These are phyloP conservation scores for Tanypteryx hageni DNA, from an alignment of 2,888 invertebrate genomes.

Conservation along the genomic window DNA sequence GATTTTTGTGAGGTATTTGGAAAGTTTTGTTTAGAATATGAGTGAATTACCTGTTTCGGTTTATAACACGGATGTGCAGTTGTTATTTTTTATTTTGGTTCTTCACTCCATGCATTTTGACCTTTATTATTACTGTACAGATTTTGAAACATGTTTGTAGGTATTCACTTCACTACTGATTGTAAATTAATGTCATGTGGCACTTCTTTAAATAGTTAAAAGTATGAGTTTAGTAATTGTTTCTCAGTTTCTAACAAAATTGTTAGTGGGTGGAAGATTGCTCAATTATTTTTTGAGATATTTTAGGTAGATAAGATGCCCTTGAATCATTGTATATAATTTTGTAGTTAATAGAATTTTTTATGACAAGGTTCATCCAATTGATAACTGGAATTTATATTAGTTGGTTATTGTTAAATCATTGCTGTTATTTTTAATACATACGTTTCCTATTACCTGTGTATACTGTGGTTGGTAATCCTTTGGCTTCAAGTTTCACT, in stretches of 20 bases:
- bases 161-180: constrained; percentile 7
- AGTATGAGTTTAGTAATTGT: not conserved
- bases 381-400: not conserved
- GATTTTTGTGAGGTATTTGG: too few species aligned
- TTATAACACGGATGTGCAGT: not conserved
- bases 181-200: constrained; percentile 6
- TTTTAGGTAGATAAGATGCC: not conserved
- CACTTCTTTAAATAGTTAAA: constrained; percentile 11
- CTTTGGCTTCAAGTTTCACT: too few species aligned
- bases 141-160: constrained; percentile 13
- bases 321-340: constrained; percentile 14
- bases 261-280: not conserved
- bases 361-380: constrained; percentile 7
- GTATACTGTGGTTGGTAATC: not conserved
- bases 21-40: too few species aligned
- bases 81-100: not conserved
- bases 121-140: not conserved
- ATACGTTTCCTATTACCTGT: not conserved
- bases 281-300: not conserved
- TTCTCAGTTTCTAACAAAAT: not conserved
- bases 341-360: constrained; percentile 1
- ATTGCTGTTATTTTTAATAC: not conserved
- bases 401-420: not conserved
- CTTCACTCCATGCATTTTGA: not conserved
- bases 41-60: too few species aligned